Conservation (phyloP, 2,888 invertebrate genomes). For the Cheilosia pagana region DNA sequence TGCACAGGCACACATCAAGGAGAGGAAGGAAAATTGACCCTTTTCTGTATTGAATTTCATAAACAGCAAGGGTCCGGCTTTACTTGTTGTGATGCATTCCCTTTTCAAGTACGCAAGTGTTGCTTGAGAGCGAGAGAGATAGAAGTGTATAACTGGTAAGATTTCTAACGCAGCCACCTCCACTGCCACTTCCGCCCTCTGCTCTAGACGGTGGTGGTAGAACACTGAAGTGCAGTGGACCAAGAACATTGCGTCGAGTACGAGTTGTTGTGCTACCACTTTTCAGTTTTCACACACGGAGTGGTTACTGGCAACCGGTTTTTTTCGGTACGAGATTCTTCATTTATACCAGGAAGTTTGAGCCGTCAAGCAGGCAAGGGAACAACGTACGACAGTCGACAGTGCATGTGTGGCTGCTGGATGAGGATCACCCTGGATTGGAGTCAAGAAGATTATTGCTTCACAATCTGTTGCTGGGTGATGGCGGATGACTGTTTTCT, state of each 20-base stretch:
- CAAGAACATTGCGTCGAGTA: constrained; percentile 64
- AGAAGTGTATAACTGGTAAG: constrained; percentile 55
- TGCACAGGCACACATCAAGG: constrained; percentile 33
- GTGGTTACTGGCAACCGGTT: constrained; percentile 55
- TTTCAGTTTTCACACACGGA: constrained; percentile 13
- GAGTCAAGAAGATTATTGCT: constrained; percentile 8
- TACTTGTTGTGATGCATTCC: constrained; percentile 16
- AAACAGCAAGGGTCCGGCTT: constrained; percentile 28
- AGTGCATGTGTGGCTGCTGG: constrained; percentile 1
- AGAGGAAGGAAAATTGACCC: constrained; percentile 15
- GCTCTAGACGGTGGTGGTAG: constrained; percentile 14
- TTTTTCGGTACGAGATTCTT: constrained; percentile 62
- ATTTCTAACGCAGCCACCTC: constrained; percentile 52
- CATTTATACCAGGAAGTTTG: constrained; percentile 67
- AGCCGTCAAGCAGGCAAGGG: constrained; percentile 56
- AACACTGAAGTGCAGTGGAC: constrained; percentile 72
- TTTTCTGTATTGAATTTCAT: constrained; percentile 66
- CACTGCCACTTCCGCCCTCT: constrained; percentile 24
- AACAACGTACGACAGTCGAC: background rate
- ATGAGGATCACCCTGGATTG: constrained; percentile 39
- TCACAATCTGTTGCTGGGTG: constrained; percentile 27
- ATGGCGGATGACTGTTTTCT: background rate
- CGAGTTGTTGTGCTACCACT: constrained; percentile 14
- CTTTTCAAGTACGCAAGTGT: constrained; percentile 53
- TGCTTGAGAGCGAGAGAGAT: background rate